A percentile compares a stretch with the other conserved stretches of the same genome.
Conservation (phyloP, 2,888 invertebrate genomes). For the Thysanoteuthis rhombus region DNA sequence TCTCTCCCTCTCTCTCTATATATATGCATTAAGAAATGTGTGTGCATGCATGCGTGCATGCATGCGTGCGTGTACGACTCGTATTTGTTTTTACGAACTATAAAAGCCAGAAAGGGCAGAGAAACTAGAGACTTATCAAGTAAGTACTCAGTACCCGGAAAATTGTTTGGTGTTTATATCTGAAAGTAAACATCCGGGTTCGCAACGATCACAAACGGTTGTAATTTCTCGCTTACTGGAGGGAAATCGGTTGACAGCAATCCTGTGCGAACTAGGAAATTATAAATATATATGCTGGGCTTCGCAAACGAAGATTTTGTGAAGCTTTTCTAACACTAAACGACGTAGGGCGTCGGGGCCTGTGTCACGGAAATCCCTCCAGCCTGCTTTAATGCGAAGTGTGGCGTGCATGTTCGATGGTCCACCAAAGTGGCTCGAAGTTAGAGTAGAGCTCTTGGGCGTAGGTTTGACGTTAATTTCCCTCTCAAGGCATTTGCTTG, state of each 20-base stretch:
- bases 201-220: neutral
- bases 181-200: neutral
- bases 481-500: no score
- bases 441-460: no score
- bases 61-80: neutral
- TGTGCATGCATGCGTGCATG: neutral
- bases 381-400: no score
- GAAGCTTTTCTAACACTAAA: no score
- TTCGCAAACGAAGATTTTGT: no score
- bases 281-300: no score
- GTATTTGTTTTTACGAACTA: neutral
- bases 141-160: neutral
- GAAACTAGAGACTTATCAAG: neutral
- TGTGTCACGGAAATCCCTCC: no score
- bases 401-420: no score
- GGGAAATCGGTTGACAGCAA: neutral
- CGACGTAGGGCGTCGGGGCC: no score
- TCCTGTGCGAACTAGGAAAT: neutral
- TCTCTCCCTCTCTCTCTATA: no score
- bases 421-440: no score
- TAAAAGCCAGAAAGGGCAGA: neutral
- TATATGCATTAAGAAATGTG: neutral
- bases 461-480: no score
- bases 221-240: neutral
- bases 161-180: neutral